Percentiles rank a stretch among this genome's conserved stretches.
These are phyloP conservation scores for Tromatobia lineatoria DNA, from an alignment of 2,888 invertebrate species.

Conservation along the genomic window DNA sequence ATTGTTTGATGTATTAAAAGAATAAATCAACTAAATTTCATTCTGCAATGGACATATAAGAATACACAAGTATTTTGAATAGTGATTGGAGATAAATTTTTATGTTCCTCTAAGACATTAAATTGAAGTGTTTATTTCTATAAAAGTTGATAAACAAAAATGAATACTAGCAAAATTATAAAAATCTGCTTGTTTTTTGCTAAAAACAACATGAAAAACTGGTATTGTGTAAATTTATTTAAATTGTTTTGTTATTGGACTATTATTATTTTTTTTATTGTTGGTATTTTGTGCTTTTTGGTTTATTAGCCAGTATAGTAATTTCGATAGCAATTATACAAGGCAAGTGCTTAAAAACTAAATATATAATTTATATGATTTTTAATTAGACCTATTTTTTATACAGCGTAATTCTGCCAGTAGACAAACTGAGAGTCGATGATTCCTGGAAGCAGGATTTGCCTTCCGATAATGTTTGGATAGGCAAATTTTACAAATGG, in stretches of 20 bases:
- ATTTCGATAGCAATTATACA: neutral
- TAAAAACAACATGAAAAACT: no score
- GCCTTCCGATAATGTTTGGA: conserved; percentile 90
- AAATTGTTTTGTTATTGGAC: neutral
- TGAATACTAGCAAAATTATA: no score
- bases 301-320: neutral
- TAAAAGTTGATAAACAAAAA: no score
- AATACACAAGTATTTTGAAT: no score
- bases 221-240: no score
- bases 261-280: neutral
- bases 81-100: no score
- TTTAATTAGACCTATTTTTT: neutral
- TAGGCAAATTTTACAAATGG: conserved; percentile 87
- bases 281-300: neutral
- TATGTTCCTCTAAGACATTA: no score
- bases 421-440: conserved; percentile 87
- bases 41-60: no score
- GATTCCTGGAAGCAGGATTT: conserved; percentile 87
- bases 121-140: no score
- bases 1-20: neutral
- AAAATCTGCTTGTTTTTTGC: no score
- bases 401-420: conserved; percentile 84
- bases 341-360: neutral
- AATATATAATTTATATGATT: conserved; percentile 19
- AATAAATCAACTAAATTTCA: no score